Conservation (phyloP, 2,888 invertebrate species). For the Chloromyia formosa region DNA sequence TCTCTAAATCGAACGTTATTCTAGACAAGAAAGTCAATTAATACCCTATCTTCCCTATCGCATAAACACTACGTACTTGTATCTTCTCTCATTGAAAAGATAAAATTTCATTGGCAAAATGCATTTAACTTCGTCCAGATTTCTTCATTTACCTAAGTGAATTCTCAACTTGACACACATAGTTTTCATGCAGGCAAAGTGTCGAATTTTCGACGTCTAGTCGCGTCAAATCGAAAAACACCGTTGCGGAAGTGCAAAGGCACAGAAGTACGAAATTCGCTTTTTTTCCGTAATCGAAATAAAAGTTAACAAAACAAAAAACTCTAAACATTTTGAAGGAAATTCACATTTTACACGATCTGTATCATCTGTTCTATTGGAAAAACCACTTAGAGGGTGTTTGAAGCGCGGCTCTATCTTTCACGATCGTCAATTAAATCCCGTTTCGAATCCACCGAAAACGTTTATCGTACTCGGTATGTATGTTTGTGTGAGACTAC, state of each 20-base stretch:
- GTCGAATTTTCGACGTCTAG: neutral
- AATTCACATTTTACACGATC: conserved; percentile 37
- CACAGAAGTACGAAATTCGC: conserved; percentile 30
- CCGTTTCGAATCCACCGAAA: conserved; percentile 32
- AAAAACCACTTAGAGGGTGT: conserved; percentile 36
- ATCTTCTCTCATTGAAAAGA: neutral
- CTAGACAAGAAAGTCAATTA: neutral
- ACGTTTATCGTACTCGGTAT: conserved; percentile 16
- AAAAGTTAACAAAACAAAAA: neutral
- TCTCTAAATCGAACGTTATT: conserved; percentile 1
- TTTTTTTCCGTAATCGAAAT: conserved; percentile 29
- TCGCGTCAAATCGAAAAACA: conserved; percentile 15
- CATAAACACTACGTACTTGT: neutral
- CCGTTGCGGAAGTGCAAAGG: conserved; percentile 36
- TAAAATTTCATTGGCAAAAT: conserved; percentile 26
- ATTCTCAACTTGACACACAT: conserved; percentile 24
- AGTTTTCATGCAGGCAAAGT: conserved; percentile 3
- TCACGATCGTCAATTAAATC: conserved; percentile 40
- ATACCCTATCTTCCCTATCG: conserved; percentile 1
- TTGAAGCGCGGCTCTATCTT: conserved; percentile 29
- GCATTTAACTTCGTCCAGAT: conserved; percentile 31
- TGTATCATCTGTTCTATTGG: conserved; percentile 35
- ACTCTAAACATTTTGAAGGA: conserved; percentile 4
- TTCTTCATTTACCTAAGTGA: conserved; percentile 44
- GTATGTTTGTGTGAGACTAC: neutral